A percentile compares a stretch with the other conserved stretches of the same genome.
Evolutionary conservation across 30 jellyfish, hydroid and myxozoan genomes (phyloP).

Genomic region (Aurelia aurita): DNA sequence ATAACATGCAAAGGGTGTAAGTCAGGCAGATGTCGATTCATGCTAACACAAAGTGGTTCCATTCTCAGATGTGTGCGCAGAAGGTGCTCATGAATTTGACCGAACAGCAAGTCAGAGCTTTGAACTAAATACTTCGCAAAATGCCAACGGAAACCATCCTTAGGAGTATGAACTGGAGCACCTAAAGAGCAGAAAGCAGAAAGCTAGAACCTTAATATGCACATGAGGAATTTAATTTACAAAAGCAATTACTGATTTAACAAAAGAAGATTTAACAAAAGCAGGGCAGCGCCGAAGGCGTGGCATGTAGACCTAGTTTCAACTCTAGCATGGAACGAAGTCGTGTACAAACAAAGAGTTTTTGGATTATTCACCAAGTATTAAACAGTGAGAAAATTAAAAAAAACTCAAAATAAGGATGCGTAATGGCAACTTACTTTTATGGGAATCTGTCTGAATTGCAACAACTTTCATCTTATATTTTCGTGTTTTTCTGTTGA

Average conservation of each 20-base stretch:
- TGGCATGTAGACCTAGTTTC: too few species aligned
- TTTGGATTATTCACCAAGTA: too few species aligned
- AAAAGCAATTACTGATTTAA: too few species aligned
- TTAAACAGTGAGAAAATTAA: too few species aligned
- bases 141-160: conserved; percentile 73
- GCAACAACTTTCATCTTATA: conserved; percentile 17
- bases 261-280: too few species aligned
- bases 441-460: neutral
- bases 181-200: conserved; percentile 25
- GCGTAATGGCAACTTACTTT: neutral
- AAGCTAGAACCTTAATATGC: too few species aligned
- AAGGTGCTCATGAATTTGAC: conserved; percentile 75
- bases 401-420: too few species aligned
- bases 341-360: too few species aligned
- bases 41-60: conserved; percentile 72
- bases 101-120: conserved; percentile 46
- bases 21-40: conserved; percentile 64
- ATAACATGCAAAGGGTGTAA: conserved; percentile 75
- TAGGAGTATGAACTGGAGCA: conserved; percentile 76
- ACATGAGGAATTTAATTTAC: too few species aligned
- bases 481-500: neutral
- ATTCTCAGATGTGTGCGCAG: conserved; percentile 68
- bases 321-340: too few species aligned
- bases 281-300: too few species aligned
- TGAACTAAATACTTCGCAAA: conserved; percentile 69